A percentile compares a stretch with the other conserved stretches of the same genome.
Conservation (phyloP, 2,113 vertebrate genomes). For the Ictalurus furcatus region DNA sequence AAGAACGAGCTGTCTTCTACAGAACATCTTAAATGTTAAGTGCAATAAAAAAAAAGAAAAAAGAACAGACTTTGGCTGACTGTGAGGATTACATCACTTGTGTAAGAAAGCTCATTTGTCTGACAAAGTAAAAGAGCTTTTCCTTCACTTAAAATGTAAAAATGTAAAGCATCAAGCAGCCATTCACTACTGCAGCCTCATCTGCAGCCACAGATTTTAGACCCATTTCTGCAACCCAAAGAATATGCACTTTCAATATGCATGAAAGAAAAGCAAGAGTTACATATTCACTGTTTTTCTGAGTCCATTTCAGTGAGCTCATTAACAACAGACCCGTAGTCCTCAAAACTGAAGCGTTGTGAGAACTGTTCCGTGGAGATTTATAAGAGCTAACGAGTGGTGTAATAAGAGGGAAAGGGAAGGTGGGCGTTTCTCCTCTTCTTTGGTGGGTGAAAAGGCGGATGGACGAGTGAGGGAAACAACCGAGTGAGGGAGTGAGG, state of each 20-base stretch:
- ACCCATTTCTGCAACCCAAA: background rate
- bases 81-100: background rate
- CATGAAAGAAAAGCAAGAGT: conserved; percentile 68
- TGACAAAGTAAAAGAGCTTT: background rate
- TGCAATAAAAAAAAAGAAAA: background rate
- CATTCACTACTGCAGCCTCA: background rate
- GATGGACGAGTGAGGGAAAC: conserved; percentile 41
- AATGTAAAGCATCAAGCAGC: background rate
- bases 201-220: background rate
- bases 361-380: conserved; percentile 26
- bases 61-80: conserved; percentile 1
- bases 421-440: conserved; percentile 46
- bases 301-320: conserved; percentile 51
- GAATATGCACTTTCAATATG: conserved; percentile 62
- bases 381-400: conserved; percentile 19
- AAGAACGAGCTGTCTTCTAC: conserved; percentile 1
- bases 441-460: conserved; percentile 47
- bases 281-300: conserved; percentile 56
- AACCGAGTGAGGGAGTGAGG: conserved; percentile 40
- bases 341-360: conserved; percentile 26
- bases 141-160: conserved; percentile 22
- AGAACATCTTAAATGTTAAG: conserved; percentile 11
- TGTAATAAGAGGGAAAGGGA: conserved; percentile 27
- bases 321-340: conserved; percentile 50
- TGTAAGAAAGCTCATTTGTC: background rate